Evolutionary conservation across 1,140 invertebrate species (phyloP).

Genomic region (Drosophila sproati): DNA sequence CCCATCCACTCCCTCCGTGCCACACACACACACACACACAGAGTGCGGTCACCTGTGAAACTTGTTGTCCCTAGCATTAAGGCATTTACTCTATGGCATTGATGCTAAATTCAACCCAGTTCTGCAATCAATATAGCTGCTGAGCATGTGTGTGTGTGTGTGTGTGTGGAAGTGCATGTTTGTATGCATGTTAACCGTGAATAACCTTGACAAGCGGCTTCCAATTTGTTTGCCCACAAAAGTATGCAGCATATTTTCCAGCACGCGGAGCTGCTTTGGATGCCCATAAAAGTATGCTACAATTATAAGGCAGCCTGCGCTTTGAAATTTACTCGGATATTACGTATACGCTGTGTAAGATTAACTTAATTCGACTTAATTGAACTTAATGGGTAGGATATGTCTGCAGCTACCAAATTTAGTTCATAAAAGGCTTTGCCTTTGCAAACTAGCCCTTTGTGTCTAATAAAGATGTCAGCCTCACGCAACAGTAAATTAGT

Average conservation of each 20-base stretch:
- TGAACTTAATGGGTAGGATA: too few relatives aligned
- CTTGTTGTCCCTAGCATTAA: constrained; percentile 40
- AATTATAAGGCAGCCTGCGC: too few relatives aligned
- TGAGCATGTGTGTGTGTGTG: background rate
- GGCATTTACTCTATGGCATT: constrained; percentile 16
- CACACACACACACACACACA: constrained; percentile 15
- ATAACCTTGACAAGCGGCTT: constrained; percentile 26
- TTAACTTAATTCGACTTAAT: too few relatives aligned
- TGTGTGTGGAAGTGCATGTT: background rate
- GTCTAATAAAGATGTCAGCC: too few relatives aligned
- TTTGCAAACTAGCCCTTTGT: too few relatives aligned
- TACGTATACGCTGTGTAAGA: background rate
- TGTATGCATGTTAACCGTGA: constrained; percentile 10
- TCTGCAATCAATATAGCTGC: constrained; percentile 51
- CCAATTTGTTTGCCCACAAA: constrained; percentile 50
- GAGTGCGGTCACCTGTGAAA: constrained; percentile 60
- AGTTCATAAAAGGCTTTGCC: too few relatives aligned
- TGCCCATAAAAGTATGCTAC: too few relatives aligned
- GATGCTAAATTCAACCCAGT: constrained; percentile 41
- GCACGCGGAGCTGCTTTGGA: background rate
- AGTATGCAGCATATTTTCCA: constrained; percentile 47
- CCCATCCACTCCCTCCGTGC: background rate
- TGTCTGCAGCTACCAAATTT: too few relatives aligned
- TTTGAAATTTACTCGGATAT: background rate
- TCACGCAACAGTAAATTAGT: too few relatives aligned